These are phyloP conservation scores for Coreius guichenoti DNA, from an alignment of 2,797 vertebrate species.

Conservation along the genomic window DNA sequence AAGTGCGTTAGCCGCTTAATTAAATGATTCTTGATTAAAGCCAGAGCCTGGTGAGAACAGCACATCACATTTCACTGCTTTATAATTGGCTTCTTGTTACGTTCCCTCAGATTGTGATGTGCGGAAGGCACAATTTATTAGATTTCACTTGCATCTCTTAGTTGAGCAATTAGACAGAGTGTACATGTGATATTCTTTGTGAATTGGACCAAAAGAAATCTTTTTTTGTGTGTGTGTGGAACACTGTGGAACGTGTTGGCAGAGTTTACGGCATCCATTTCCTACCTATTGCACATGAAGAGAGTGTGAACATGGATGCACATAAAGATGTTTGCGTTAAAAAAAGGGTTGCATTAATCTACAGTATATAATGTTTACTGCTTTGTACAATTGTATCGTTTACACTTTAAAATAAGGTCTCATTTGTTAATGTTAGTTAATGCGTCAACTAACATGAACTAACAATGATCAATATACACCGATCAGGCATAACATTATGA, in stretches of 20 bases:
- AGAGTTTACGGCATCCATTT: not conserved
- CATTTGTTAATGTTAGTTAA: not conserved
- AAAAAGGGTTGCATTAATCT: not conserved
- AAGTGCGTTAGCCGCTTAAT: slow-evolving; percentile 61
- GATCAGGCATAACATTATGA: no score
- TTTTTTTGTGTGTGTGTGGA: not conserved
- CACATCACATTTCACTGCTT: slow-evolving; percentile 68
- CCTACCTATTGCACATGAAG: not conserved
- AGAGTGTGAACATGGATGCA: not conserved
- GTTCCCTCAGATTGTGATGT: slow-evolving; percentile 58
- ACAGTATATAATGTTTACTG: not conserved
- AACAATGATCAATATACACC: not conserved
- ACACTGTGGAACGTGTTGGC: not conserved
- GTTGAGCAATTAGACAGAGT: slow-evolving; percentile 52
- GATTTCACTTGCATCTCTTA: slow-evolving; percentile 53
- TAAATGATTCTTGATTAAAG: slow-evolving; percentile 77
- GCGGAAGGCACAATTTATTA: slow-evolving; percentile 55
- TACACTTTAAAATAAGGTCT: not conserved
- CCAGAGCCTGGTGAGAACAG: slow-evolving; percentile 69
- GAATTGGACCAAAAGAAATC: not conserved
- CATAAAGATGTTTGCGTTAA: not conserved
- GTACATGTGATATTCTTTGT: slow-evolving; percentile 38
- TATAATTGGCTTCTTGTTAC: slow-evolving; percentile 68
- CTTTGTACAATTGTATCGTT: not conserved
- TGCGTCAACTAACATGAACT: not conserved